Conservation (phyloP, 1,140 invertebrate genomes). For the Bombus terrestris region DNA sequence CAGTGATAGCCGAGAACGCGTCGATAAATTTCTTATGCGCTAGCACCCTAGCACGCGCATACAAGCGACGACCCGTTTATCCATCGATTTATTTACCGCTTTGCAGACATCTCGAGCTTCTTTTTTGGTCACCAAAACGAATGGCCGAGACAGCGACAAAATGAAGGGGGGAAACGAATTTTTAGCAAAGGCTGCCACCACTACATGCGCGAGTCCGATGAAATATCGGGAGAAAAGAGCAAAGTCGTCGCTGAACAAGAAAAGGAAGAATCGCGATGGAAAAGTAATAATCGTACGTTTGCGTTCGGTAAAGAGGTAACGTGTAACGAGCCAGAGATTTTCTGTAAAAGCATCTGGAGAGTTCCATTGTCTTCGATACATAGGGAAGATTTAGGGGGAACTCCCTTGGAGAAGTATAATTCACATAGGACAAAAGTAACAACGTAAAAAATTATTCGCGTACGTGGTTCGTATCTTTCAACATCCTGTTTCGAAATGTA, state of each 20-base stretch:
- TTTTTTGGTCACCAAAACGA: constrained; percentile 34
- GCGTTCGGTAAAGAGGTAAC: background rate
- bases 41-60: constrained; percentile 13
- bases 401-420: background rate
- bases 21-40: constrained; percentile 62
- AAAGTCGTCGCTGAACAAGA: background rate
- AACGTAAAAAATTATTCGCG: background rate
- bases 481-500: no score
- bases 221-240: constrained; percentile 17
- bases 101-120: constrained; percentile 42
- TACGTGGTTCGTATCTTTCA: no score
- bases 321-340: constrained; percentile 19
- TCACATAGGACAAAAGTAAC: background rate
- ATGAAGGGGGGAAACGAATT: constrained; percentile 21
- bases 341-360: background rate
- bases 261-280: background rate
- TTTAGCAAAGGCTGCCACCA: constrained; percentile 15
- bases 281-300: constrained; percentile 34
- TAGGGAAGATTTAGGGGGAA: background rate
- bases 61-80: constrained; percentile 46
- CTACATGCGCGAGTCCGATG: background rate
- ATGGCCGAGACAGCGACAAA: constrained; percentile 22
- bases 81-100: constrained; percentile 60
- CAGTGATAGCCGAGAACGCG: constrained; percentile 44
- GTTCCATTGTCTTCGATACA: background rate